These are phyloP conservation scores for Chondrilla cf. caribensis DNA, from an alignment of 37 sponge, comb jelly and placozoan species.

Conservation along the genomic window DNA sequence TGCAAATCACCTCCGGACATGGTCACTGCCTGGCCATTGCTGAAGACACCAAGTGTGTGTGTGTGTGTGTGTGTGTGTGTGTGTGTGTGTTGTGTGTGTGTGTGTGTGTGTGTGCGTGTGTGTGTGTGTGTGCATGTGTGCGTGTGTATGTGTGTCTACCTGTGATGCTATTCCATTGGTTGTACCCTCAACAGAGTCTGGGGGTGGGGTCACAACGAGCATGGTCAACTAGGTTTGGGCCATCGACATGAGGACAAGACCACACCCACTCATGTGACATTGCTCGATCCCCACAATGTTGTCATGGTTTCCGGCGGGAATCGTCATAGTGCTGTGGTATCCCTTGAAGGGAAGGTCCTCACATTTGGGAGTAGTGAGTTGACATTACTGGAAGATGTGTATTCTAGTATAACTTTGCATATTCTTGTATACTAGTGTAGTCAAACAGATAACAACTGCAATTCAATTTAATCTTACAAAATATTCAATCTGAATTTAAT, in stretches of 20 bases:
- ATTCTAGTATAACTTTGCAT: not conserved
- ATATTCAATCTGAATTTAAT: not conserved
- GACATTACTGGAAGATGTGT: not conserved
- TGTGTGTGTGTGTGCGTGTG: slow-evolving; percentile 7
- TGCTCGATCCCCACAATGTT: slow-evolving; percentile 44
- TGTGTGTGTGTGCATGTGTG: not conserved
- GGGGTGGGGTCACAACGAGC: slow-evolving; percentile 85
- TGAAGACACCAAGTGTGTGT: slow-evolving; percentile 58
- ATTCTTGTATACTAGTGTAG: not conserved
- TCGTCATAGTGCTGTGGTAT: slow-evolving; percentile 67
- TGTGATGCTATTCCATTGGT: too few species aligned
- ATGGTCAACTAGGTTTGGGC: slow-evolving; percentile 73
- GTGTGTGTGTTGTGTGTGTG: not conserved
- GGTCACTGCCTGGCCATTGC: slow-evolving; percentile 75
- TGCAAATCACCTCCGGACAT: slow-evolving; percentile 72
- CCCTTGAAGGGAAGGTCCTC: slow-evolving; percentile 54
- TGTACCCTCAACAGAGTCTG: slow-evolving; percentile 44
- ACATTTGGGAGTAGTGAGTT: slow-evolving; percentile 77
- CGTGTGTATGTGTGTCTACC: too few species aligned
- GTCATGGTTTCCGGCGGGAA: slow-evolving; percentile 67
- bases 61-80: not conserved
- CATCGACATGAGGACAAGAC: slow-evolving; percentile 42
- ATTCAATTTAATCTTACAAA: not conserved
- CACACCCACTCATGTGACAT: slow-evolving; percentile 54
- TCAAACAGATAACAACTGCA: not conserved